Evolutionary conservation across 2,797 vertebrate genomes (phyloP), one percentile per base, ranked within the genome.

Genomic region (Etheostoma perlongum): DNA sequence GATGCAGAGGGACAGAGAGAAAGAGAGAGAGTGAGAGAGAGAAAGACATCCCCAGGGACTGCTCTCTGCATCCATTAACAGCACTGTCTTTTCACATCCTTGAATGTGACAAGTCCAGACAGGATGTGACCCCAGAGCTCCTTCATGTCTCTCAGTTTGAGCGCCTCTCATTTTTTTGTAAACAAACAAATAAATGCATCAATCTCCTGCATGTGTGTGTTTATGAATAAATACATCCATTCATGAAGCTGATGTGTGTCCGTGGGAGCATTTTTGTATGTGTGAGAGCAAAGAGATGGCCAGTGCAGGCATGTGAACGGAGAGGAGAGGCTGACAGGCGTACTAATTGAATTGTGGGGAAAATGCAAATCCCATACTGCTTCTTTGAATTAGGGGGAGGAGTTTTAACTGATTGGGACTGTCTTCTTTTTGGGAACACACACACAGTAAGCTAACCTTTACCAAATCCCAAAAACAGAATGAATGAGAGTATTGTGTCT

Each of bases 331-430:
- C 91, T 95, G 94, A 94, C 94, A 95, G 80, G 91, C 94, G 89
- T 95, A 93, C 83, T 94, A 95, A 95, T 95, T 95, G 94, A 95
- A 94, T 94, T 95, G 94, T 95, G 95, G 93, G 93, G 91, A 93
- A 92, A 94, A 95, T 95, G 93, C 93, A 91, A 95, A 95, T 95
- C 77, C 73, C 4, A 27, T 19, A 67, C 80, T 86, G 86, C 89
- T 82, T 87, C 79, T 90, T 91, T 90, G 88, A 91, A 88, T 92
- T 66, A 83, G 86, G 59, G 85, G 92, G 89, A 76, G 91, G 91
- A 86, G 89, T 81, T 83, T 87, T 49, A 72, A 76, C 85, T 89
- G 81, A 86, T 88, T 83, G 82, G 80, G 79, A 81, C 66, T 60
- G 79, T 85, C 86, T 82, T 58, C 58, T 71, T 60, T 79, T 65